phyloP scores from a whole-genome alignment of 2,113 vertebrate genomes.

The Romanogobio albipinnatus region DNA sequence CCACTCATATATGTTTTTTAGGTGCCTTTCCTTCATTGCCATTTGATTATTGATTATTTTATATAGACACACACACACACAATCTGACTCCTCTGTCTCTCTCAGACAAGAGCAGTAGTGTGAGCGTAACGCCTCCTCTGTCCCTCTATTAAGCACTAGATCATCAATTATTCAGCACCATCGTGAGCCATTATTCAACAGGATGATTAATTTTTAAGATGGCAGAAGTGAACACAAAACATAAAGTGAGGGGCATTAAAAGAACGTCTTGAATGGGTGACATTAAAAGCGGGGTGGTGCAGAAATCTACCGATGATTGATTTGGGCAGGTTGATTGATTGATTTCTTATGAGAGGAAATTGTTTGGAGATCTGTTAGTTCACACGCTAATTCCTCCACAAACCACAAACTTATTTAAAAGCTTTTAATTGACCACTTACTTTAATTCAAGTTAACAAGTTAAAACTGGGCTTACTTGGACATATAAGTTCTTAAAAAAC shows the following conservation, averaged over 20 bases:
- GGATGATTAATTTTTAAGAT: slow-evolving; percentile 83
- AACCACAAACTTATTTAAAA: background rate
- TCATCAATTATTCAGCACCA: slow-evolving; percentile 83
- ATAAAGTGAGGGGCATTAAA: slow-evolving; percentile 65
- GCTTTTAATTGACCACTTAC: background rate
- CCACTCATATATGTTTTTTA: background rate
- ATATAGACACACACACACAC: slow-evolving; percentile 29
- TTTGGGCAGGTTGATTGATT: slow-evolving; percentile 50
- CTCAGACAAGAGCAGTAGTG: slow-evolving; percentile 59
- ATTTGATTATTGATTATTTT: background rate
- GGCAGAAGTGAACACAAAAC: slow-evolving; percentile 70
- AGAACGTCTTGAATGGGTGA: slow-evolving; percentile 67
- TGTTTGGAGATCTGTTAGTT: background rate
- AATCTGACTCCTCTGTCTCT: slow-evolving; percentile 45
- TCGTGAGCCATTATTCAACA: slow-evolving; percentile 80
- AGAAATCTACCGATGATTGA: slow-evolving; percentile 56
- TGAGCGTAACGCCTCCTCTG: slow-evolving; percentile 64
- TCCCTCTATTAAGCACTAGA: slow-evolving; percentile 72
- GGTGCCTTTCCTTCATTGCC: background rate
- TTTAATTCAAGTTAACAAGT: slow-evolving; percentile 14
- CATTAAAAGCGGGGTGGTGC: slow-evolving; percentile 53
- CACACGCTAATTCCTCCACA: background rate
- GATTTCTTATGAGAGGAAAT: slow-evolving; percentile 20
- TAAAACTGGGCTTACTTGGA: slow-evolving; percentile 14
- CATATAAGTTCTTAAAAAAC: background rate